Evolutionary conservation across 1,140 invertebrate species (phyloP), one percentile per base, ranked within the genome.

Genomic region (Choristoneura fumiferana): DNA sequence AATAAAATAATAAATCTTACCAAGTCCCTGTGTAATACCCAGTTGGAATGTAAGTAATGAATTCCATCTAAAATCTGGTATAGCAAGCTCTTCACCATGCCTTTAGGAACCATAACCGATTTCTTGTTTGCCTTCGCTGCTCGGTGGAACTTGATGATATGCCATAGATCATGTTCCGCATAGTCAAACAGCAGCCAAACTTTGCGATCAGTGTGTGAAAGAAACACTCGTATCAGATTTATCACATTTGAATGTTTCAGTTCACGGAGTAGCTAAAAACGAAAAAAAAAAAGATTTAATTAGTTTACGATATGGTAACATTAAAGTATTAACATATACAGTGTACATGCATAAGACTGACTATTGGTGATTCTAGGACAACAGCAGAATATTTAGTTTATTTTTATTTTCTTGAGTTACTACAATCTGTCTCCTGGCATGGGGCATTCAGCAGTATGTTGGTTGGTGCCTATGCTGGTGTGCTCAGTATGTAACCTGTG

Each of bases 21-120:
- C 91, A 99, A 92, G 93, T 99, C 98, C 91, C 98, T 93, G 89
- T 99, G 99, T 34, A 99, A 91, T 59, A 99, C 98, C 99, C 99
- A 99, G 89, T 99, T 99, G 62, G 96, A 96, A 93, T 99, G 99
- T 73, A 99, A 92, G 92, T 99, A 99, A 90, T 99, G 97, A 80
- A 99, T 99, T 39, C 99, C 99, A 92, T 99, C 98, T 56, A 99
- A 90, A 79, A 99, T 99, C 92, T 99, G 99, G 92, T 98, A 99
- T 0, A 99, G 90, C 18, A 99, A 90, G 57, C 97, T 99, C 90
- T 99, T 99, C 0, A 99, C 97, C 97, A 99, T 99, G 56, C 95
- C 96, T 84, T 97, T 98, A 8, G 98, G 97, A 10, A 99, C 97
- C 91, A 98, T 96, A 8, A 99, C 95, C 57, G 95, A 95, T 79